Conservation (phyloP, 1,140 invertebrate species). For the Andricus grossulariae region DNA sequence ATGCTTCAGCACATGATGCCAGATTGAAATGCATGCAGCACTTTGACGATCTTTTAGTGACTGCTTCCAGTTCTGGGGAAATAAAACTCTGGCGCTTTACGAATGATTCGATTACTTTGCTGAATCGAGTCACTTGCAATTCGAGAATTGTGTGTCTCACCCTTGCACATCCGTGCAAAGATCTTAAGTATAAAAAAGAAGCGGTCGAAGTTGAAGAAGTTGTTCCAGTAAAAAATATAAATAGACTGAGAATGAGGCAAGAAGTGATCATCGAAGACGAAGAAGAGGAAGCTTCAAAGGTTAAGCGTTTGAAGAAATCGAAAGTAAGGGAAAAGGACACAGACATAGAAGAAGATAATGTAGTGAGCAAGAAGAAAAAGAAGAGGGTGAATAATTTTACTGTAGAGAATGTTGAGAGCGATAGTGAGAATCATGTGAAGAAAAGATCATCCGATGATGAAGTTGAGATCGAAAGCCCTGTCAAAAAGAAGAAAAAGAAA, state of each 20-base stretch:
- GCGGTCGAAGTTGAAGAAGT: conserved; percentile 32
- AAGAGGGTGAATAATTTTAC: conserved; percentile 31
- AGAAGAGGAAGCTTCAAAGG: conserved; percentile 34
- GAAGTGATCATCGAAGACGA: conserved; percentile 63
- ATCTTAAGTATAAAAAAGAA: conserved; percentile 42
- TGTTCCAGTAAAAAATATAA: conserved; percentile 23
- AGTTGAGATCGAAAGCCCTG: conserved; percentile 8
- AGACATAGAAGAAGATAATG: background rate
- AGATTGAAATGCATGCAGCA: conserved; percentile 82
- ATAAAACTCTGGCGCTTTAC: conserved; percentile 85
- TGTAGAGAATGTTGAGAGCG: conserved; percentile 7
- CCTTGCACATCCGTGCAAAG: conserved; percentile 47
- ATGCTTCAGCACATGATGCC: conserved; percentile 79
- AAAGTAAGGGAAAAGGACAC: conserved; percentile 41
- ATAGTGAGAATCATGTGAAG: background rate
- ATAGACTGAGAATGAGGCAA: conserved; percentile 47
- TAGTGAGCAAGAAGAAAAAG: conserved; percentile 44
- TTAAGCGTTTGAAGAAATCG: conserved; percentile 34
- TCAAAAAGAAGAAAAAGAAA: conserved; percentile 48
- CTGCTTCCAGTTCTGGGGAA: conserved; percentile 85
- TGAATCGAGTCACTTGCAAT: conserved; percentile 63
- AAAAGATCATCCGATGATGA: conserved; percentile 22
- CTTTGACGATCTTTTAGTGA: conserved; percentile 76
- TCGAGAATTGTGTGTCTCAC: conserved; percentile 71
- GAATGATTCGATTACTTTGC: conserved; percentile 70